A percentile compares a stretch with the other conserved stretches of the same genome.
Evolutionary conservation across 2,888 invertebrate genomes (phyloP).

Genomic region (Cabera pusaria): DNA sequence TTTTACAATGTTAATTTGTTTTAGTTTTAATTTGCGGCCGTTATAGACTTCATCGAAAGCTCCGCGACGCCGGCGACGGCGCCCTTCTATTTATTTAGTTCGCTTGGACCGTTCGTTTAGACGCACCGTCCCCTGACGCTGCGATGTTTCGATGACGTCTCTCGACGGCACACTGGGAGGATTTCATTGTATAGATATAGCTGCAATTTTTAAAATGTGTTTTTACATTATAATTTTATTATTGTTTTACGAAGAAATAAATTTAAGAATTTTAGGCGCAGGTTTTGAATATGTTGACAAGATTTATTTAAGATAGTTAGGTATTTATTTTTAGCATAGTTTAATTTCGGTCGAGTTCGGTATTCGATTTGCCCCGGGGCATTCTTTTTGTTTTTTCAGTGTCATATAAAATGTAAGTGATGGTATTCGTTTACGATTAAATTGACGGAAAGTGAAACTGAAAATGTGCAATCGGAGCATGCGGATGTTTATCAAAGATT

Average conservation of each 20-base stretch:
- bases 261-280: slow-evolving; percentile 78
- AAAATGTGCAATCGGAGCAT: slow-evolving; percentile 65
- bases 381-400: slow-evolving; percentile 60
- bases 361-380: slow-evolving; percentile 60
- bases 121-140: slow-evolving; percentile 57
- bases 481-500: slow-evolving; percentile 49
- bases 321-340: slow-evolving; percentile 82
- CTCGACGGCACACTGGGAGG: slow-evolving; percentile 74
- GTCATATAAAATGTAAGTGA: slow-evolving; percentile 63
- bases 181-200: slow-evolving; percentile 80
- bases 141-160: slow-evolving; percentile 81
- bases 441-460: slow-evolving; percentile 44
- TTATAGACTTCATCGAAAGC: slow-evolving; percentile 80
- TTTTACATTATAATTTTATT: slow-evolving; percentile 84
- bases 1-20: slow-evolving; percentile 83
- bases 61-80: slow-evolving; percentile 41
- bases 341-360: slow-evolving; percentile 68
- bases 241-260: slow-evolving; percentile 78
- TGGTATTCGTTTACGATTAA: slow-evolving; percentile 49
- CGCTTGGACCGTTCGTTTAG: slow-evolving; percentile 58
- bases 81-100: slow-evolving; percentile 41
- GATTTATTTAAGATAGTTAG: slow-evolving; percentile 82
- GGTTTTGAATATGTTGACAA: slow-evolving; percentile 79
- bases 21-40: slow-evolving; percentile 82
- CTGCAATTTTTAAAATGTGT: slow-evolving; percentile 81